Conservation (phyloP, 2,797 vertebrate genomes). For the Microhierax caerulescens region DNA sequence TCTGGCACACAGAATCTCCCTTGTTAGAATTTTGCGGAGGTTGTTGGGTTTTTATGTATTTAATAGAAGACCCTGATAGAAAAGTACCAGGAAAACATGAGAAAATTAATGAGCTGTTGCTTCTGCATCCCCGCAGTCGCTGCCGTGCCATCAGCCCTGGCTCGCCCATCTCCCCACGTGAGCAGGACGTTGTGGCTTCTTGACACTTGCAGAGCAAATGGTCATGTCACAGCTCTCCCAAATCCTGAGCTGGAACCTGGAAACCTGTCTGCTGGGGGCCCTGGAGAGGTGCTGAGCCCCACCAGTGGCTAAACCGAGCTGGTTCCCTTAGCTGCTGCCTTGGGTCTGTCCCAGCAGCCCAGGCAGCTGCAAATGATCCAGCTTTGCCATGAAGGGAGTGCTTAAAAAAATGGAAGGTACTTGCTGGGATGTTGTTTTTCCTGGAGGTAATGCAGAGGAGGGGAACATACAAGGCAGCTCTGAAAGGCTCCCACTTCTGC, state of each 20-base stretch:
- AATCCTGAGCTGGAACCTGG: not conserved
- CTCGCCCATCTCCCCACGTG: fast-evolving
- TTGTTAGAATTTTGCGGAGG: not conserved
- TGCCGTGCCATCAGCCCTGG: fast-evolving
- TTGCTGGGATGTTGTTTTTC: not conserved
- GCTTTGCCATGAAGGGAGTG: fast-evolving
- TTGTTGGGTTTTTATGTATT: not conserved
- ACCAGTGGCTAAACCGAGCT: fast-evolving
- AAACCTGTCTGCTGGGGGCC: fast-evolving
- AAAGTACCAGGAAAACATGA: not conserved
- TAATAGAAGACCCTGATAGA: not conserved
- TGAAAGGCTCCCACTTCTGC: fast-evolving
- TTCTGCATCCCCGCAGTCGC: fast-evolving
- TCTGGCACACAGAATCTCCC: not conserved
- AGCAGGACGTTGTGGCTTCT: not conserved
- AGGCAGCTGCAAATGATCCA: fast-evolving
- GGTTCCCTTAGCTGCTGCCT: fast-evolving
- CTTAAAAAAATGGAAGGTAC: not conserved
- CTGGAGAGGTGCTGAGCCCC: not conserved
- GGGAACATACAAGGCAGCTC: not conserved
- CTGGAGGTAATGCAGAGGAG: not conserved
- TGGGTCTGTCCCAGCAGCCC: not conserved
- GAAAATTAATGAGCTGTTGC: fast-evolving
- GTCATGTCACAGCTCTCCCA: fast-evolving
- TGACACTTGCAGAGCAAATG: not conserved